Evolutionary conservation across 30 jellyfish, hydroid and myxozoan species (phyloP).

Genomic region (Pelagia noctiluca): DNA sequence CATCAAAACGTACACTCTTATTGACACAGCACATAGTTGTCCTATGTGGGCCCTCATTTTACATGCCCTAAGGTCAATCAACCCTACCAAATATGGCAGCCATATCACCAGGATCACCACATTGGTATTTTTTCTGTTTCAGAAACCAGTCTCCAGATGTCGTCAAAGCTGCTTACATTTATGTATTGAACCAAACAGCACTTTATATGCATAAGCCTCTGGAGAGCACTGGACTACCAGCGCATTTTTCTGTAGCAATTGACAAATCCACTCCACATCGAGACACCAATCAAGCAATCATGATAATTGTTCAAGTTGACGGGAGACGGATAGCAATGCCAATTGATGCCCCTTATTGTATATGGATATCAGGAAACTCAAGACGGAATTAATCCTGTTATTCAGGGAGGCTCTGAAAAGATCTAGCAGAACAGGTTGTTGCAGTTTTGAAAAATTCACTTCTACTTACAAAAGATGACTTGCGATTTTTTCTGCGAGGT

Average conservation of each 20-base stretch:
- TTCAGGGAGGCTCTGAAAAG: conserved; percentile 25
- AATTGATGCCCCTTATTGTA: conserved; percentile 40
- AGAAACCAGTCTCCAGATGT: background rate
- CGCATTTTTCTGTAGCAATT: conserved; percentile 37
- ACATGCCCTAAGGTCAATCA: no score
- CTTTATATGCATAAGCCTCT: conserved; percentile 14
- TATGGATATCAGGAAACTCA: background rate
- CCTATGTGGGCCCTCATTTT: no score
- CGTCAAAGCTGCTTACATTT: conserved; percentile 18
- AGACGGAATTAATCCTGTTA: background rate
- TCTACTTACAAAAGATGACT: background rate
- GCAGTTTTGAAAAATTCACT: background rate
- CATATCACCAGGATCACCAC: no score
- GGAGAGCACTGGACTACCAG: conserved; percentile 20
- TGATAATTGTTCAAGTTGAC: conserved; percentile 21
- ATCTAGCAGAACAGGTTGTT: conserved; percentile 5
- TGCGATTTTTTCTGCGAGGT: conserved; percentile 21
- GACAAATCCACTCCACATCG: conserved; percentile 51
- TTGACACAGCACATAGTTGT: background rate
- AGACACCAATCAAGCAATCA: conserved; percentile 42
- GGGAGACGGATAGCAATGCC: conserved; percentile 48
- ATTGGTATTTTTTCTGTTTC: background rate
- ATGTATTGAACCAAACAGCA: conserved; percentile 14
- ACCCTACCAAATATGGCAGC: no score
- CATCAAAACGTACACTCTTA: no score